Percentiles rank a stretch among this genome's conserved stretches.
Conservation (phyloP, 2,888 invertebrate genomes). For the Eubasilissa splendida region DNA sequence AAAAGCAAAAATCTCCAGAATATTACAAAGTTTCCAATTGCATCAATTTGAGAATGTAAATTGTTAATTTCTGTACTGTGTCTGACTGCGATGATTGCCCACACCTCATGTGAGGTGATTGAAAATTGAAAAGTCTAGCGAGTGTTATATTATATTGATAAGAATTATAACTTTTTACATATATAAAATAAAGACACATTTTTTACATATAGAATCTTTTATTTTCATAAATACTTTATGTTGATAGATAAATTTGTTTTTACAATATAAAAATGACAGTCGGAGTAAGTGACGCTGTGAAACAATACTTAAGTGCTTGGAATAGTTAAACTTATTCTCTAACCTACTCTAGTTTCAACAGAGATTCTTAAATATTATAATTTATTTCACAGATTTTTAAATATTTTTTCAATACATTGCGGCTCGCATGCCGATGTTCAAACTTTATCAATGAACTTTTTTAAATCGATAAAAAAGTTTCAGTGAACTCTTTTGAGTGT, state of each 20-base stretch:
- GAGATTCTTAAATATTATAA: conserved; percentile 46
- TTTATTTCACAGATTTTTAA: conserved; percentile 39
- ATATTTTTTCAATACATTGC: neutral
- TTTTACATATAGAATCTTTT: conserved; percentile 54
- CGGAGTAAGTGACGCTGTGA: conserved; percentile 50
- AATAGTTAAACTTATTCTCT: conserved; percentile 51
- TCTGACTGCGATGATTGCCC: too few relatives aligned
- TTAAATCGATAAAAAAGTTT: too few relatives aligned
- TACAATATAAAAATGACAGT: conserved; percentile 54
- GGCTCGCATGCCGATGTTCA: too few relatives aligned
- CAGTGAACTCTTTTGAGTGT: too few relatives aligned
- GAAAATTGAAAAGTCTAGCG: too few relatives aligned
- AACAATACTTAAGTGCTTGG: conserved; percentile 52
- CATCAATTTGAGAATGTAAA: too few relatives aligned
- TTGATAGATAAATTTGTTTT: conserved; percentile 50
- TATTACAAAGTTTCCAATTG: too few relatives aligned
- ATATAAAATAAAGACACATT: conserved; percentile 17
- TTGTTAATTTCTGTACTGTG: too few relatives aligned
- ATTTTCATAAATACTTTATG: conserved; percentile 56
- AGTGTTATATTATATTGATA: too few relatives aligned
- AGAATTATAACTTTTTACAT: neutral
- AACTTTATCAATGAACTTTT: too few relatives aligned
- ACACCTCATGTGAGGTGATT: too few relatives aligned
- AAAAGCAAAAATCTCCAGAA: too few relatives aligned
- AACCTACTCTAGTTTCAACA: conserved; percentile 34